phyloP scores from a whole-genome alignment of 1,140 invertebrate species.

The Venustaconcha ellipsiformis region DNA sequence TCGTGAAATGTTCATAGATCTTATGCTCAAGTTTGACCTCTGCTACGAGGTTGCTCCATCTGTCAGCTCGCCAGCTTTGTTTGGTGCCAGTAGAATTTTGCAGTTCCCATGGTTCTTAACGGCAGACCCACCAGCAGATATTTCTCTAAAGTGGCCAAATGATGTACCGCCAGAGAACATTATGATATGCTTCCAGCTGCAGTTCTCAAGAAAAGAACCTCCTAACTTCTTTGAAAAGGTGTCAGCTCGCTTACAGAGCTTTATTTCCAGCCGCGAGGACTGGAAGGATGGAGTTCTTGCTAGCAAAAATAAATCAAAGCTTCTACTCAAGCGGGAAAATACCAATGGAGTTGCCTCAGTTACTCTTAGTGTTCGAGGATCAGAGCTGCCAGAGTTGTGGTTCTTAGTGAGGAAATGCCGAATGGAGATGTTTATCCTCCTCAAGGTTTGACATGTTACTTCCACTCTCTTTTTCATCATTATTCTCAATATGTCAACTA shows the following conservation, averaged over 20 bases:
- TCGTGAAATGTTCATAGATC: constrained; percentile 52
- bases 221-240: constrained; percentile 65
- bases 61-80: constrained; percentile 31
- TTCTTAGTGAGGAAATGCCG: constrained; percentile 46
- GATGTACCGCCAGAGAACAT: constrained; percentile 46
- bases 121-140: constrained; percentile 36
- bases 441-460: constrained; percentile 20
- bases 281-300: constrained; percentile 62
- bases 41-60: constrained; percentile 53
- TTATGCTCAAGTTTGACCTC: constrained; percentile 63
- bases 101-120: constrained; percentile 64
- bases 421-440: constrained; percentile 42
- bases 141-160: constrained; percentile 46
- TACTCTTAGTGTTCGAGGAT: constrained; percentile 49
- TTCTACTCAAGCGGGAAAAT: constrained; percentile 46
- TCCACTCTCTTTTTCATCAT: no score
- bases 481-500: no score
- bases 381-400: constrained; percentile 61
- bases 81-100: constrained; percentile 44
- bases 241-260: constrained; percentile 54
- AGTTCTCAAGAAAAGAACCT: constrained; percentile 52
- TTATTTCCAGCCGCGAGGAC: constrained; percentile 50
- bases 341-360: constrained; percentile 27
- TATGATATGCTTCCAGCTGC: constrained; percentile 48
- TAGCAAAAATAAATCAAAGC: constrained; percentile 41